Conservation (phyloP, 2,888 invertebrate species). For the Omphaloscelis lunosa region DNA sequence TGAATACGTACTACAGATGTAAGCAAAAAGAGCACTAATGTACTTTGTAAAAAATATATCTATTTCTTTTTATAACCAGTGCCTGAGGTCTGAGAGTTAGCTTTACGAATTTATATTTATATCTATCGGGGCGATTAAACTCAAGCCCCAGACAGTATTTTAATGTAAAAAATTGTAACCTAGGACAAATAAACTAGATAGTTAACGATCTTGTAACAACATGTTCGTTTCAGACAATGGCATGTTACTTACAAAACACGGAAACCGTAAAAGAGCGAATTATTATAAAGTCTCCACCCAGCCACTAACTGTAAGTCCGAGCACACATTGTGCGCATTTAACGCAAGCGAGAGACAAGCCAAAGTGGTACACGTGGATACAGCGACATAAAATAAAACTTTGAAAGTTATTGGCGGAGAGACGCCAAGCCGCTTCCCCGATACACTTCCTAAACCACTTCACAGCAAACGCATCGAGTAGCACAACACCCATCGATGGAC, state of each 20-base stretch:
- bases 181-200: constrained; percentile 33
- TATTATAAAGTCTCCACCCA: constrained; percentile 53
- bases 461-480: constrained; percentile 19
- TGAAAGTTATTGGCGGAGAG: constrained; percentile 76
- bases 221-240: constrained; percentile 44
- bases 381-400: constrained; percentile 76
- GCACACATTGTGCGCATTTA: constrained; percentile 70
- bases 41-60: constrained; percentile 19
- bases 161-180: constrained; percentile 15
- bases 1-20: constrained; percentile 21
- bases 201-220: constrained; percentile 35
- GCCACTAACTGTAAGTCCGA: constrained; percentile 56
- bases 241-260: constrained; percentile 51
- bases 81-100: constrained; percentile 12
- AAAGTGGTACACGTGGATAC: constrained; percentile 75
- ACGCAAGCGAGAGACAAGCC: constrained; percentile 66
- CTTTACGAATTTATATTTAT: constrained; percentile 8
- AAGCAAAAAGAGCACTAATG: constrained; percentile 35
- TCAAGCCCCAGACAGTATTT: background rate
- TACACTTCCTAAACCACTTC: constrained; percentile 60
- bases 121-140: constrained; percentile 4
- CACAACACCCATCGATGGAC: constrained; percentile 39
- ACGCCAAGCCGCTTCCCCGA: constrained; percentile 66
- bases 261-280: constrained; percentile 55
- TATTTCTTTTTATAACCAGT: constrained; percentile 29